These are phyloP conservation scores for Craseonycteris thonglongyai DNA, from an alignment of 2,113 vertebrate species.

Conservation along the genomic window DNA sequence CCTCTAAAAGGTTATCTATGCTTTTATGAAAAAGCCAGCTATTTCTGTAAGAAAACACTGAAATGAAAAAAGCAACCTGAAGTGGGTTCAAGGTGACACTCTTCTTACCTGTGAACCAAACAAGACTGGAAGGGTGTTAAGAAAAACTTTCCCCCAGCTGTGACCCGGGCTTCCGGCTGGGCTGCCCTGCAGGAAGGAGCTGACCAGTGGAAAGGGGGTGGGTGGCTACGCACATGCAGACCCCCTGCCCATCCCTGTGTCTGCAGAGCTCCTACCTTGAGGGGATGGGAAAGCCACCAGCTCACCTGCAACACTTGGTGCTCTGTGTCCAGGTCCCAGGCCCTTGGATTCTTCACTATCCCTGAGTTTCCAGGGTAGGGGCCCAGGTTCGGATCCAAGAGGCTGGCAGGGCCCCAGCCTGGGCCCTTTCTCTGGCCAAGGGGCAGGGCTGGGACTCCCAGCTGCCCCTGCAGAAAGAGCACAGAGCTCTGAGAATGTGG, in stretches of 20 bases:
- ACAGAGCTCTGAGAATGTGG: not conserved
- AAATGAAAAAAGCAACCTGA: not conserved
- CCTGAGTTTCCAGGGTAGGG: not conserved
- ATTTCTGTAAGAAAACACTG: not conserved
- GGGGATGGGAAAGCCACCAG: not conserved
- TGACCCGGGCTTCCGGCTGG: accelerated
- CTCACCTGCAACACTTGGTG: constrained; percentile 24
- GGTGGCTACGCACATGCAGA: not conserved
- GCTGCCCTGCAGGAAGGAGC: not conserved
- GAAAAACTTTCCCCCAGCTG: not conserved
- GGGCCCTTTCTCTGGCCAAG: not conserved
- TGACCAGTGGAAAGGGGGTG: not conserved
- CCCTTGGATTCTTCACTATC: not conserved
- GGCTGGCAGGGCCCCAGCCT: not conserved
- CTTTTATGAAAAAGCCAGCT: not conserved
- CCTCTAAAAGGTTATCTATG: not conserved
- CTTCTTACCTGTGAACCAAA: not conserved
- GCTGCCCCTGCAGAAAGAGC: not conserved
- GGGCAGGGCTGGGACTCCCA: not conserved
- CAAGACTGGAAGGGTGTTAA: not conserved
- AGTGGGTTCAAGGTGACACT: not conserved
- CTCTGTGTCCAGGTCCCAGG: not conserved
- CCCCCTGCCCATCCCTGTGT: not conserved
- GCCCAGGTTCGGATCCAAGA: not conserved
- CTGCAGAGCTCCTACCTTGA: not conserved